Percentiles rank a stretch among this genome's conserved stretches.
Conservation (phyloP, 2,113 vertebrate species). For the Microtus montanus region DNA sequence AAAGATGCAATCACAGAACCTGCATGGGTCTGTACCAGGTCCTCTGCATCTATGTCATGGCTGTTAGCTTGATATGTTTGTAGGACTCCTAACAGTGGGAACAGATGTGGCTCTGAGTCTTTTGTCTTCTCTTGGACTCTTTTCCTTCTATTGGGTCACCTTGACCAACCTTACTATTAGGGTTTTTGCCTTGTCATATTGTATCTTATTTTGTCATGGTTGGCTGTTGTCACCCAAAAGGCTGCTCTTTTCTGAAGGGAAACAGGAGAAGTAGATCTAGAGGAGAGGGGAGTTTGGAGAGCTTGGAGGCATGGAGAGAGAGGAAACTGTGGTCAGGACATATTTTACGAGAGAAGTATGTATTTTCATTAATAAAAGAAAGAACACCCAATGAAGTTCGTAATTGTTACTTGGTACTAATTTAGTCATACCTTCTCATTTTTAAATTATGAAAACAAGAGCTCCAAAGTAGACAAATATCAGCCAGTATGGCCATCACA, state of each 20-base stretch:
- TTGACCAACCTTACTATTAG: background rate
- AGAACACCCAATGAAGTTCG: background rate
- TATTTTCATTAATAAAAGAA: background rate
- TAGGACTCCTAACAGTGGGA: background rate
- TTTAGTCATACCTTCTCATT: background rate
- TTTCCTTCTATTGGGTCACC: background rate
- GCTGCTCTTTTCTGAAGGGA: background rate
- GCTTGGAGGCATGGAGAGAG: too few relatives aligned
- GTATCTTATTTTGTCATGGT: background rate
- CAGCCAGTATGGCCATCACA: too few relatives aligned
- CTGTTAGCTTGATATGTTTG: background rate
- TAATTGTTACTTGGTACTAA: background rate
- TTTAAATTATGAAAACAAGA: background rate
- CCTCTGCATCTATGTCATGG: background rate
- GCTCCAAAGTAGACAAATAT: background rate
- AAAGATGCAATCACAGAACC: background rate
- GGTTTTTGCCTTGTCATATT: background rate
- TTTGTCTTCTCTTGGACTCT: background rate
- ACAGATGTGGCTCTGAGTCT: background rate
- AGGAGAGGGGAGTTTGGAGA: background rate
- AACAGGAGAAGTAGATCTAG: background rate
- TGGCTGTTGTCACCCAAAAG: background rate
- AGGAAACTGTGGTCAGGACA: background rate
- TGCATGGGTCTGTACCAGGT: background rate
- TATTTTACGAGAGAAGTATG: background rate